Conservation (phyloP, 2,113 vertebrate genomes). For the Amphiprion percula region DNA sequence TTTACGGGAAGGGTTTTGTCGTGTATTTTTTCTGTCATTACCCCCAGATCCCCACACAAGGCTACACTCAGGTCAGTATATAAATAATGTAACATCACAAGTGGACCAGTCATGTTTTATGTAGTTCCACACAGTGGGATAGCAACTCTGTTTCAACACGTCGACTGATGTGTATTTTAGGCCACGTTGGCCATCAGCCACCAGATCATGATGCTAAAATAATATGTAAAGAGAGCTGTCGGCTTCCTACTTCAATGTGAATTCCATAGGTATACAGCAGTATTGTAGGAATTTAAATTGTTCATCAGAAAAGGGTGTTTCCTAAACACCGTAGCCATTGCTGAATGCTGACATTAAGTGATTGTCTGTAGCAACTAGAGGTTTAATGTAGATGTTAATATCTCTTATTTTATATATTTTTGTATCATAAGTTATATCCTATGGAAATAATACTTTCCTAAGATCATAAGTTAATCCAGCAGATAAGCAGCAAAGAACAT, state of each 20-base stretch:
- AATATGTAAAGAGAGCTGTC: slow-evolving; percentile 57
- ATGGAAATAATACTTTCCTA: too few species aligned
- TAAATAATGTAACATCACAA: slow-evolving; percentile 76
- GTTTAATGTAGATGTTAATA: slow-evolving; percentile 56
- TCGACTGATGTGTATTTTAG: slow-evolving; percentile 59
- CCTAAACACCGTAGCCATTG: slow-evolving; percentile 44
- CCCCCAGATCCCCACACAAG: slow-evolving; percentile 50
- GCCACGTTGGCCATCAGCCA: slow-evolving; percentile 60
- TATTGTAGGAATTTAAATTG: slow-evolving; percentile 81
- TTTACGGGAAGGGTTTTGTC: slow-evolving; percentile 60
- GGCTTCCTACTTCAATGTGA: slow-evolving; percentile 83
- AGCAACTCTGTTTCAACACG: slow-evolving; percentile 65
- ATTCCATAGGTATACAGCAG: slow-evolving; percentile 80
- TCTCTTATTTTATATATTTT: not conserved
- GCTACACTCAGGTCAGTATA: slow-evolving; percentile 78
- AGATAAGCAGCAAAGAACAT: too few species aligned
- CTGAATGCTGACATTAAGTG: slow-evolving; percentile 56
- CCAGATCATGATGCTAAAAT: slow-evolving; percentile 61
- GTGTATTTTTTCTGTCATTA: slow-evolving; percentile 35
- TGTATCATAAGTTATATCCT: too few species aligned
- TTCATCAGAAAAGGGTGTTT: slow-evolving; percentile 55
- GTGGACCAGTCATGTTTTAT: slow-evolving; percentile 60
- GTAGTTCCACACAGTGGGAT: slow-evolving; percentile 67
- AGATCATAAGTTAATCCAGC: too few species aligned
- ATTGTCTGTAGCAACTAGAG: slow-evolving; percentile 49